These are phyloP conservation scores for Chymomyza costata DNA, from an alignment of 1,140 invertebrate genomes.

Conservation along the genomic window DNA sequence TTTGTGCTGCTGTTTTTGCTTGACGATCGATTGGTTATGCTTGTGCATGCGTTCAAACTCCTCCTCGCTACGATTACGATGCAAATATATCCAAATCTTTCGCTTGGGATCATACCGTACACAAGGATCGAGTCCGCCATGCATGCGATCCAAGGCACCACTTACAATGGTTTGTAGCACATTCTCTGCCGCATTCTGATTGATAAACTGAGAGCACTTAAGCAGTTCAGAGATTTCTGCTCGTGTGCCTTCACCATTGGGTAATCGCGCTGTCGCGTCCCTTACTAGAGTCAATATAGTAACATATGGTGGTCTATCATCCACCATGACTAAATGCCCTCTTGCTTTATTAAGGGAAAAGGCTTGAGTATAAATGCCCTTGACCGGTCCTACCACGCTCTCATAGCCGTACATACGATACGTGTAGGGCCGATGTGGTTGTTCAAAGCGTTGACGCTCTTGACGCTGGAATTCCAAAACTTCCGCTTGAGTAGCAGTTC, in stretches of 20 bases:
- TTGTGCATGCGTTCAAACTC: constrained; percentile 83
- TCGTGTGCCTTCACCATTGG: constrained; percentile 94
- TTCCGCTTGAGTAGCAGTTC: constrained; percentile 85
- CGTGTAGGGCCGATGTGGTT: constrained; percentile 90
- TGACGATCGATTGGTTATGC: constrained; percentile 60
- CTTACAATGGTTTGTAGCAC: constrained; percentile 90
- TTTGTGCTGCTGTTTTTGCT: constrained; percentile 64
- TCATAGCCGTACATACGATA: constrained; percentile 90
- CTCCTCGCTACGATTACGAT: constrained; percentile 84
- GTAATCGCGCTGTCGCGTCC: constrained; percentile 93
- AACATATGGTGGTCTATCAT: constrained; percentile 91
- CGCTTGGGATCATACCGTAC: constrained; percentile 92
- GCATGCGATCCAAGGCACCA: constrained; percentile 90
- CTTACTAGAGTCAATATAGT: constrained; percentile 93
- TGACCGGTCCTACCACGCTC: constrained; percentile 91
- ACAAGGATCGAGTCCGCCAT: constrained; percentile 92
- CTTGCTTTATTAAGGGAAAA: constrained; percentile 79
- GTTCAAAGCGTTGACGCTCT: constrained; percentile 84
- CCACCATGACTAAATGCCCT: constrained; percentile 88
- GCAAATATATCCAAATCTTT: constrained; percentile 94
- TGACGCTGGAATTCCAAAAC: constrained; percentile 84
- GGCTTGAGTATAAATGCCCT: constrained; percentile 86
- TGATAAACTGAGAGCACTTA: constrained; percentile 86
- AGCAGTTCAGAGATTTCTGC: constrained; percentile 83
- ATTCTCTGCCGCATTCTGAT: constrained; percentile 82